A percentile compares a stretch with the other conserved stretches of the same genome.
Conservation (phyloP, 2,888 invertebrate genomes). For the Erebia aethiops region DNA sequence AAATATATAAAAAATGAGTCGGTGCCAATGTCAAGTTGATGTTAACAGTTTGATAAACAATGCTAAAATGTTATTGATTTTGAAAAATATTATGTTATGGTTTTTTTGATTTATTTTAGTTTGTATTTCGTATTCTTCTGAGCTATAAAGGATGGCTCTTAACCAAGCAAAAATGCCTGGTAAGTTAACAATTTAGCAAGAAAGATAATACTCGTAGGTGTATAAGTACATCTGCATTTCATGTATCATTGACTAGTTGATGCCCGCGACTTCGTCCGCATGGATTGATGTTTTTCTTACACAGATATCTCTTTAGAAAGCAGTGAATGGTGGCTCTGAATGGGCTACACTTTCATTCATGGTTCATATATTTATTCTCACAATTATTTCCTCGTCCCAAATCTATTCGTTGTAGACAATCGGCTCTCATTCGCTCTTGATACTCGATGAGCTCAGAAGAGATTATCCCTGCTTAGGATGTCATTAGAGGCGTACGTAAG, state of each 20-base stretch:
- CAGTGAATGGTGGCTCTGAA: background rate
- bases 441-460: background rate
- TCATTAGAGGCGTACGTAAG: background rate
- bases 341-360: background rate
- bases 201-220: no score
- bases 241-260: no score
- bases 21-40: constrained; percentile 38
- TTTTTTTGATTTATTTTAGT: constrained; percentile 42
- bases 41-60: constrained; percentile 44
- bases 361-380: background rate
- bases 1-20: background rate
- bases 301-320: background rate
- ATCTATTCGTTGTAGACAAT: background rate
- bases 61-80: constrained; percentile 50
- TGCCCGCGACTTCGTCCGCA: no score
- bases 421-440: background rate
- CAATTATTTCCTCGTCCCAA: background rate
- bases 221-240: no score
- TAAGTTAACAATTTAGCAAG: constrained; percentile 23
- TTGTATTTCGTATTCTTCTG: constrained; percentile 35
- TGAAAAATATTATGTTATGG: constrained; percentile 26
- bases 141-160: constrained; percentile 1
- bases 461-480: background rate
- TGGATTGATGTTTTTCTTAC: no score
- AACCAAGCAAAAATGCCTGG: constrained; percentile 41